Evolutionary conservation across 2,797 vertebrate genomes (phyloP), one percentile per base, ranked within the genome.

Genomic region (Diceros bicornis): DNA sequence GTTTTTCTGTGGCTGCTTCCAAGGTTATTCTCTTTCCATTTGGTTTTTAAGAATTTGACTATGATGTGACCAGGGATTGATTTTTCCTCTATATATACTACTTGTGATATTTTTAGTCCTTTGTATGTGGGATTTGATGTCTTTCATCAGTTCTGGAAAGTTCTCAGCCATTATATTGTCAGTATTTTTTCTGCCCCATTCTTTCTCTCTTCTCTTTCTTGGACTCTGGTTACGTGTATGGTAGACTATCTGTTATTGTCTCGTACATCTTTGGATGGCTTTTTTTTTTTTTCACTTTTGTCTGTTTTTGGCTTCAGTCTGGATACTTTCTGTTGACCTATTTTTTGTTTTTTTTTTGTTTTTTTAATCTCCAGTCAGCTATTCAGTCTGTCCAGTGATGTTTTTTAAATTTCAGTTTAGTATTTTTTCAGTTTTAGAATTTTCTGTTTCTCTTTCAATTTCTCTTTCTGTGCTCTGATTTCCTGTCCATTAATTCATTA

Each of bases 391-490:
- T 86, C 18, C 11, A 82, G 32, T 29, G 1, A 74, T 47, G 3
- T 21, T 62, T 78, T 68, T n/a, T 74, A 6, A 59, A 66, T 78
- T 78, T 83, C 32, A 72, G 59, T 52, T 91, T 66, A 81, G 10
- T 86, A 13, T 78, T 91, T 91, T 83, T 83, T 21, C 21, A 88
- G 17, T 78, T 91, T 29, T 87, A 81, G 81, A 69, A 75, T 82
- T 95, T 52, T 96, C 55, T 75, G 41, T 75, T 89, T 89, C 7
- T 61, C 52, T 79, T 29, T 72, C 14, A 64, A 18, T 47, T 93
- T 88, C 18, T 86, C 47, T 92, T 95, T 92, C 57, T 85, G 25
- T 86, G 52, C 27, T 83, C 27, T 94, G n/a, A 88, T 72, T 95
- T 90, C 59, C 59, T 78, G n/a, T 55, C 7, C 3, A 32, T 72